A percentile compares a stretch with the other conserved stretches of the same genome.
phyloP scores from a whole-genome alignment of 2,797 vertebrate genomes.

The Loriculus beryllinus region DNA sequence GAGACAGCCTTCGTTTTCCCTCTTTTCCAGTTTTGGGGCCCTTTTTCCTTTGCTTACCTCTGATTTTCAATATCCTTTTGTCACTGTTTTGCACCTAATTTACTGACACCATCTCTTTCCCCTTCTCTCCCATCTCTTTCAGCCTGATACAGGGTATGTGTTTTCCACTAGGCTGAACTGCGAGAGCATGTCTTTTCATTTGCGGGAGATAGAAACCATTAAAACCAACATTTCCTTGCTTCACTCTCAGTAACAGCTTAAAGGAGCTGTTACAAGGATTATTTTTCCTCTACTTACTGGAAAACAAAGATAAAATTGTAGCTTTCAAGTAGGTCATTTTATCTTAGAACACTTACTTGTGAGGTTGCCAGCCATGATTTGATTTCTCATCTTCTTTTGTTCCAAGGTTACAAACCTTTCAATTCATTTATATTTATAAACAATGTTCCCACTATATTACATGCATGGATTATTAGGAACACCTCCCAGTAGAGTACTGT shows the following conservation, averaged over 20 bases:
- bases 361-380: constrained; percentile 59
- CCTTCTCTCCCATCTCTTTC: background rate
- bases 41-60: background rate
- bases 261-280: constrained; percentile 39
- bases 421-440: constrained; percentile 75
- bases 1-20: background rate
- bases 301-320: constrained; percentile 75
- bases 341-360: constrained; percentile 70
- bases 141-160: background rate
- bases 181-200: constrained; percentile 25
- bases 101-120: background rate
- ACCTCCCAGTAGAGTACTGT: constrained; percentile 66
- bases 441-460: constrained; percentile 68
- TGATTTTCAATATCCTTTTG: background rate
- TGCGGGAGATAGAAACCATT: constrained; percentile 47
- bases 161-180: background rate
- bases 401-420: constrained; percentile 71
- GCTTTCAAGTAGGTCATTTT: constrained; percentile 70
- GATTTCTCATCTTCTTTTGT: constrained; percentile 72
- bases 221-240: background rate
- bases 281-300: constrained; percentile 42
- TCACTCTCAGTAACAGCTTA: constrained; percentile 25
- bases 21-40: background rate
- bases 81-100: background rate
- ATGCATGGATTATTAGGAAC: constrained; percentile 72